Percentiles rank a stretch among this genome's conserved stretches.
Evolutionary conservation across 2,888 invertebrate genomes (phyloP).

Genomic region (Napeogenes inachia): DNA sequence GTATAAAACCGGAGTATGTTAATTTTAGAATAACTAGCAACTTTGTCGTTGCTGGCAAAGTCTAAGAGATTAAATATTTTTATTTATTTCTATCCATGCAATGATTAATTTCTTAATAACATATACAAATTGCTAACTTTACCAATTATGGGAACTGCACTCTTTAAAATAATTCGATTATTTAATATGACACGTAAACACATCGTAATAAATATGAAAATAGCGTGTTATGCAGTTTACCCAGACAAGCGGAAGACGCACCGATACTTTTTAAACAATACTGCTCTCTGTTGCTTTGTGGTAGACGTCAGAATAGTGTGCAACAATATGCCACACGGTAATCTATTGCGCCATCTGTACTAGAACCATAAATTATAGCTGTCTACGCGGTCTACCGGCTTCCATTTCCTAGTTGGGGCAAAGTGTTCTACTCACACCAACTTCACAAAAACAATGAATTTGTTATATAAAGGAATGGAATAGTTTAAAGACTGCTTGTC

Average conservation of each 20-base stretch:
- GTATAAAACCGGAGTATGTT: too few relatives aligned
- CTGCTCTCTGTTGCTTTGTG: slow-evolving; percentile 19
- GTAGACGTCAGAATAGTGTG: slow-evolving; percentile 28
- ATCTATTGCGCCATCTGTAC: slow-evolving; percentile 18
- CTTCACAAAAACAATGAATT: slow-evolving; percentile 31
- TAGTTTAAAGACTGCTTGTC: slow-evolving; percentile 1
- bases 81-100: too few relatives aligned
- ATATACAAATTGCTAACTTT: background rate
- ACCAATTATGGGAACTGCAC: slow-evolving; percentile 1
- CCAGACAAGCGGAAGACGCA: slow-evolving; percentile 2
- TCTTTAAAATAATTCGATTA: slow-evolving; percentile 8
- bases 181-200: slow-evolving; percentile 22
- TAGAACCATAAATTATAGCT: slow-evolving; percentile 32
- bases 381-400: slow-evolving; percentile 36
- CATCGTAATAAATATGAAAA: slow-evolving; percentile 24
- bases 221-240: slow-evolving; percentile 17
- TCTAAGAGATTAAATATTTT: too few relatives aligned
- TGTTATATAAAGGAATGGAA: slow-evolving; percentile 15
- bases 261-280: slow-evolving; percentile 23
- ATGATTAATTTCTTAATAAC: background rate
- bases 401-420: slow-evolving; percentile 35
- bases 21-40: too few relatives aligned
- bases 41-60: too few relatives aligned
- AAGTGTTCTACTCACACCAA: slow-evolving; percentile 33
- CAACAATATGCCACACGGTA: slow-evolving; percentile 18